Evolutionary conservation across 2,888 invertebrate genomes (phyloP).

Genomic region (Spicauda simplicius): DNA sequence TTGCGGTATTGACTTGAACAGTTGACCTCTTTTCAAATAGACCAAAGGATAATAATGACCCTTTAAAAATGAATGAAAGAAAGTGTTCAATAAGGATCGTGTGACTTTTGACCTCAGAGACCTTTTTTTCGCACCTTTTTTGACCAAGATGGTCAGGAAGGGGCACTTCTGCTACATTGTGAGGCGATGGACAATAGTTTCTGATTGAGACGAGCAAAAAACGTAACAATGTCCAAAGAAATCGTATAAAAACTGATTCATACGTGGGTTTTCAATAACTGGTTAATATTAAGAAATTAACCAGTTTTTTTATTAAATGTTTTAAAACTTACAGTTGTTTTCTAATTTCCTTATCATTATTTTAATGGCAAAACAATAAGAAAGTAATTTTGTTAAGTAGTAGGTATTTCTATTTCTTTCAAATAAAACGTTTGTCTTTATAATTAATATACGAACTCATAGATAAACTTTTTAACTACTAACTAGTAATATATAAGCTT

Average conservation of each 20-base stretch:
- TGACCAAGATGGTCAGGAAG: conserved; percentile 64
- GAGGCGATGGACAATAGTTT: conserved; percentile 69
- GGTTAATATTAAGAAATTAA: conserved; percentile 5
- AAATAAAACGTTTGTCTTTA: too few relatives aligned
- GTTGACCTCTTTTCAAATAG: conserved; percentile 65
- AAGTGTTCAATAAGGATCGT: conserved; percentile 38
- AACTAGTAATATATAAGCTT: too few relatives aligned
- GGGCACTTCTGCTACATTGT: conserved; percentile 55
- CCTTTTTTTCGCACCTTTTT: conserved; percentile 54
- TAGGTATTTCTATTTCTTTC: too few relatives aligned
- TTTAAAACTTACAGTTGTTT: too few relatives aligned
- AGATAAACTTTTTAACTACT: too few relatives aligned
- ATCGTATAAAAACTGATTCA: conserved; percentile 37
- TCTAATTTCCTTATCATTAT: too few relatives aligned
- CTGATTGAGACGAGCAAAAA: conserved; percentile 72
- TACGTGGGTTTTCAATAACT: conserved; percentile 12
- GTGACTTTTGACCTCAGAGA: conserved; percentile 65
- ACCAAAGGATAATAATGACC: conserved; percentile 44
- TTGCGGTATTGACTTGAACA: conserved; percentile 58
- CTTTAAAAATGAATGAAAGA: conserved; percentile 27
- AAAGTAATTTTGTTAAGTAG: too few relatives aligned
- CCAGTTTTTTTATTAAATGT: too few relatives aligned
- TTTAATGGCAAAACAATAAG: too few relatives aligned
- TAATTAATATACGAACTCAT: too few relatives aligned
- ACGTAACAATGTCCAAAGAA: conserved; percentile 44